Evolutionary conservation across 2,888 invertebrate species (phyloP), one percentile per base, ranked within the genome.

Genomic region (Lathronympha strigana): DNA sequence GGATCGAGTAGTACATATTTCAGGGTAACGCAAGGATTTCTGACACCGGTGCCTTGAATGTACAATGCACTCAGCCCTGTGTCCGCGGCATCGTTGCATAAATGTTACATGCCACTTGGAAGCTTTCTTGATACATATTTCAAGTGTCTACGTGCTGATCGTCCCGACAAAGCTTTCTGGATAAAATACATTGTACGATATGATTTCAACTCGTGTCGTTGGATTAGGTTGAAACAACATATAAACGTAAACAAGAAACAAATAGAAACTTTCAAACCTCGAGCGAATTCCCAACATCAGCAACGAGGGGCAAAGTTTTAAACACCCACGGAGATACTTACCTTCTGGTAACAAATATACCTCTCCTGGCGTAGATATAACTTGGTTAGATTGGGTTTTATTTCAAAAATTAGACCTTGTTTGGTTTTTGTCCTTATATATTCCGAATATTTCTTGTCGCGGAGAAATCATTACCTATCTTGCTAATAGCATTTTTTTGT

Each of bases 1-100:
- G 68, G 71, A 72, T 73, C 75, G 74, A 70, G 74, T n/a, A 76
- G 75, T 82, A 77, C 83, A 84, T 85, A 82, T 84, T 82, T 84
- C 78, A 82, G 78, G 78, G 80, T 83, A 81, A 76, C 73, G 74
- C 69, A 69, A 72, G 76, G 76, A 78, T 77, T 74, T 79, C 73
- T 76, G 77, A 76, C 75, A 73, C 63, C 67, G 72, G 72, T 74
- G 72, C 73, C 74, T 72, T 67, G 69, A 66, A 69, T 73, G 70
- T 76, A 77, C 75, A 74, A 75, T 80, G 77, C 79, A 77, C 76
- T 76, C 72, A 21, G 72, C 66, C 68, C 67, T 69, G 76, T 75
- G 71, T 75, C 72, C 58, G 60, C 53, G 19, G 23, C 54, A 47
- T 19, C 25, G 54, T 53, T 60, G 47, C 60, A 66, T 66, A 54